phyloP scores from a whole-genome alignment of 1,140 invertebrate species.

The Pogonognathellus flavescens region DNA sequence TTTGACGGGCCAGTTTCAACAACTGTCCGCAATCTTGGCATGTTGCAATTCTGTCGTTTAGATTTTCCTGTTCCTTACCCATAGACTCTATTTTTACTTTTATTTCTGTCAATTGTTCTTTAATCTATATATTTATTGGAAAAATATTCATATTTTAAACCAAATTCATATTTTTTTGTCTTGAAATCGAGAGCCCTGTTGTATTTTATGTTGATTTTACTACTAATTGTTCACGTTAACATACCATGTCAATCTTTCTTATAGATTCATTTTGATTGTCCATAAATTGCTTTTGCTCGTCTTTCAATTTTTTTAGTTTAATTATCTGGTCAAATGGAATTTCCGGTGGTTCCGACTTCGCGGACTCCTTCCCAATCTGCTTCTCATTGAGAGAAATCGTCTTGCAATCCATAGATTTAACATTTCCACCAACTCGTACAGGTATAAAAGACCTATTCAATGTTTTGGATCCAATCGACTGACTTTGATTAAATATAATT shows the following conservation, averaged over 20 bases:
- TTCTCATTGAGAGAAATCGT: neutral
- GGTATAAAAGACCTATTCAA: neutral
- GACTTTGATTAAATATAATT: neutral
- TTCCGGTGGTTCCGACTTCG: neutral
- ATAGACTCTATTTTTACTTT: conserved; percentile 3
- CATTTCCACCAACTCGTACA: neutral
- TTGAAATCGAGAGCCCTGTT: too few species aligned
- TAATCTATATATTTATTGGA: neutral
- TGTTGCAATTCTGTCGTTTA: neutral
- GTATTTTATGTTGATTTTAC: too few species aligned
- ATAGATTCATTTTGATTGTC: neutral
- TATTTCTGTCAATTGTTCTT: conserved; percentile 6
- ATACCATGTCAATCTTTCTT: neutral
- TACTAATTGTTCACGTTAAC: too few species aligned
- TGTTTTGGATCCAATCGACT: neutral
- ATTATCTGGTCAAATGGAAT: neutral
- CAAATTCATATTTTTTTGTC: neutral
- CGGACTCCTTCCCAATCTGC: neutral
- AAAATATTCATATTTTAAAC: too few species aligned
- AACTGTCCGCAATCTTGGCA: conserved; percentile 10
- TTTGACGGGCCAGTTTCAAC: conserved; percentile 5
- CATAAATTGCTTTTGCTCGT: neutral
- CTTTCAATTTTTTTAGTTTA: neutral
- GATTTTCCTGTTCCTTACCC: neutral
- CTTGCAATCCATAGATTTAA: neutral